Percentiles rank a stretch among this genome's conserved stretches.
Evolutionary conservation across 2,888 invertebrate genomes (phyloP).

Genomic region (Hipparchia semele): DNA sequence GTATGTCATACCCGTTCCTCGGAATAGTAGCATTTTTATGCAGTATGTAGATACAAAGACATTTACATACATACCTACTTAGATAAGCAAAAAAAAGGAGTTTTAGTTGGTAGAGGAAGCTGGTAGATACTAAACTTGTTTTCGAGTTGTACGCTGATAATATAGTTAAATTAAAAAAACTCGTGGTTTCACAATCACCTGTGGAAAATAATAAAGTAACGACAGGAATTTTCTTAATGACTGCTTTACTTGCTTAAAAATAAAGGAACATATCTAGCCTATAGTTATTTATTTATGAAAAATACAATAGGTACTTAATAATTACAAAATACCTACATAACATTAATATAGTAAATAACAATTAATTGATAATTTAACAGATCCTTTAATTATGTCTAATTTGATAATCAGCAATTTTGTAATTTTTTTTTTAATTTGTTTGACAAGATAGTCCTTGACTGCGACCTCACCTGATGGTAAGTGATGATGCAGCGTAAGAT

Average conservation of each 20-base stretch:
- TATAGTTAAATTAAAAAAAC: neutral
- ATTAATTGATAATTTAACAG: neutral
- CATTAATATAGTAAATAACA: neutral
- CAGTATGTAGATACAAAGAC: neutral
- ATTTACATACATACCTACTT: no score
- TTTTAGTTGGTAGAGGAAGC: neutral
- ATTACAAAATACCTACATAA: neutral
- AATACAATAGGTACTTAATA: neutral
- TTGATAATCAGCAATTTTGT: no score
- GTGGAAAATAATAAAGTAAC: neutral
- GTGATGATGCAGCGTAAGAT: no score
- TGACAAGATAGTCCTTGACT: no score
- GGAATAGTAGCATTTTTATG: no score
- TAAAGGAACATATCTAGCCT: neutral
- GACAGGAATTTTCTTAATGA: neutral
- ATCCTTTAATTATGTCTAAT: neutral
- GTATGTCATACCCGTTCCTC: no score
- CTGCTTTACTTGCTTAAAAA: neutral
- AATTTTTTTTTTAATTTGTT: no score
- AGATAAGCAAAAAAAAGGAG: neutral
- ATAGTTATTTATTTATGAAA: neutral
- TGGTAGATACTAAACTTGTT: neutral
- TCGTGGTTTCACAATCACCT: neutral
- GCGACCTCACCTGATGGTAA: no score
- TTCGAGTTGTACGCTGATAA: neutral